Conservation (phyloP, 2,888 invertebrate genomes). For the Onthophagus sagittarius region DNA sequence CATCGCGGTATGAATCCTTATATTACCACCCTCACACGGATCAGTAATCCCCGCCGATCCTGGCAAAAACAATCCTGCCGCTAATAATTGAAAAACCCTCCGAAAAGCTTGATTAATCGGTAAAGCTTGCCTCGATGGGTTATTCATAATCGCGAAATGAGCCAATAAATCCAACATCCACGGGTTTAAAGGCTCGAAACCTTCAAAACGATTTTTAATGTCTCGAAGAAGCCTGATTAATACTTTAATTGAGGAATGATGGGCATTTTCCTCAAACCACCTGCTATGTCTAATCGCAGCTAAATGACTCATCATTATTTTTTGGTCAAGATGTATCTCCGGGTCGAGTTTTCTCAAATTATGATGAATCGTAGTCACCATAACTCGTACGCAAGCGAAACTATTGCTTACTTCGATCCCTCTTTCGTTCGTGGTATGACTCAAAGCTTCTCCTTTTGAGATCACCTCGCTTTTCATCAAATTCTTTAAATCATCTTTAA, state of each 20-base stretch:
- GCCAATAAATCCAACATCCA: constrained; percentile 97
- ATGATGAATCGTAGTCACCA: constrained; percentile 91
- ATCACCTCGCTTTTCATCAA: constrained; percentile 61
- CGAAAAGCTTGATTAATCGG: constrained; percentile 90
- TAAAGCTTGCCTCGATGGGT: constrained; percentile 87
- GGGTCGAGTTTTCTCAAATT: constrained; percentile 92
- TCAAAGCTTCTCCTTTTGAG: constrained; percentile 58
- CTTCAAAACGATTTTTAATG: constrained; percentile 83
- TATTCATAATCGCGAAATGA: constrained; percentile 95
- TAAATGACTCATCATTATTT: constrained; percentile 81
- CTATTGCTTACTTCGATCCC: constrained; percentile 87
- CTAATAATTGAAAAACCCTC: constrained; percentile 84
- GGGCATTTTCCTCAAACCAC: constrained; percentile 98
- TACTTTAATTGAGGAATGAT: constrained; percentile 90
- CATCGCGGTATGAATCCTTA: constrained; percentile 86
- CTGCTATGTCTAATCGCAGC: constrained; percentile 93
- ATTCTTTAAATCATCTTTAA: constrained; percentile 79
- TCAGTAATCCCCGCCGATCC: constrained; percentile 90
- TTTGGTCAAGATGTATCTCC: constrained; percentile 71
- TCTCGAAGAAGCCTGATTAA: constrained; percentile 92
- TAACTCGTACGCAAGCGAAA: constrained; percentile 81
- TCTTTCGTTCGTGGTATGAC: constrained; percentile 60
- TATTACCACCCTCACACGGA: constrained; percentile 88
- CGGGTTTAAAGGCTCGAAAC: constrained; percentile 85
- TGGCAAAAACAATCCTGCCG: constrained; percentile 92